These are phyloP conservation scores for Andrena dorsata DNA, from an alignment of 2,888 invertebrate genomes.

Conservation along the genomic window DNA sequence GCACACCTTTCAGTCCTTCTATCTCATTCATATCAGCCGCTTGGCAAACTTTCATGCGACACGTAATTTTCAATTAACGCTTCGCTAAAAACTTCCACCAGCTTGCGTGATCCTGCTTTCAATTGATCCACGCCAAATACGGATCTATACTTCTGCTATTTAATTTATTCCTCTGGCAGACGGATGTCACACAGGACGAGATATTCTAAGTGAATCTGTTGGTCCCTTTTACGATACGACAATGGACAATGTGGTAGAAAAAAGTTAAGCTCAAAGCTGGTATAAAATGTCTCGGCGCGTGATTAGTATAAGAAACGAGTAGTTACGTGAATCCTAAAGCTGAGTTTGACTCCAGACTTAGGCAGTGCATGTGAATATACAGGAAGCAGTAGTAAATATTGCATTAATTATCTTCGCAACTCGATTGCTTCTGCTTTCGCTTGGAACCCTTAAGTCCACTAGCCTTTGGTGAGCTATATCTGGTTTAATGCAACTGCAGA, in stretches of 20 bases:
- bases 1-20: slow-evolving; percentile 1
- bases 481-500: not conserved
- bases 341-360: not conserved
- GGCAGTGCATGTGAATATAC: slow-evolving; percentile 5
- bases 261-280: not conserved
- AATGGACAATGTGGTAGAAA: not conserved
- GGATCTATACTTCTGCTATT: not conserved
- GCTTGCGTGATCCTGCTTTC: not conserved
- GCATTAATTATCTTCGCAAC: slow-evolving; percentile 8
- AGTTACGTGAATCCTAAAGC: not conserved
- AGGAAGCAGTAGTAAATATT: not conserved
- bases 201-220: slow-evolving; percentile 16
- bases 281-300: slow-evolving; percentile 23
- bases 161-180: not conserved
- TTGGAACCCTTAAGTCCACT: not conserved
- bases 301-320: slow-evolving; percentile 16
- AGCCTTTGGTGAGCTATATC: not conserved
- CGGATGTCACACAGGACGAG: slow-evolving; percentile 17
- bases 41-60: not conserved
- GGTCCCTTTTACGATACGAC: slow-evolving; percentile 37
- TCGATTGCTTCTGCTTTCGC: not conserved
- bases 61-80: not conserved
- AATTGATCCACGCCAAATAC: not conserved
- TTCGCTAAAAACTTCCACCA: not conserved
- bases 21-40: slow-evolving; percentile 16